Evolutionary conservation across 2,113 vertebrate species (phyloP), one percentile per base, ranked within the genome.

Genomic region (Microcebus griseorufus): DNA sequence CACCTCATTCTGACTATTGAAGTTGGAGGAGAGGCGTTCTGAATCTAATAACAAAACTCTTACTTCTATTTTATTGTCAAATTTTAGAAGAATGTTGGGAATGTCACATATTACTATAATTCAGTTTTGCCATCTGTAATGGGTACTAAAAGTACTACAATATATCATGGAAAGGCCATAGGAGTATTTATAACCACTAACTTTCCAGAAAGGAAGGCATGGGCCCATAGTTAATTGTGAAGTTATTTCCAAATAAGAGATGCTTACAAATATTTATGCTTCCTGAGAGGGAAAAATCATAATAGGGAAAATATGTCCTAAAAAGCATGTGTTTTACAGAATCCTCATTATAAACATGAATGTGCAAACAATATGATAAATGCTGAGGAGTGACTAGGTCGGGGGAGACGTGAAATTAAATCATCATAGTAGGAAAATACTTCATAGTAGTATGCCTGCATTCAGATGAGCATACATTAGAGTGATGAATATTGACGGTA

Each of bases 341-440:
- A 76, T 81, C 67, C 45, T 60, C 25, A 53, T 48, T 76, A 81
- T 79, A 90, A 95, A 95, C 84, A 53, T 12, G 37, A 94, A 92
- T 81, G 39, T 95, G 94, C 58, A 83, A 90, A 85, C 76, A 93
- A 51, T 95, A 92, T 76, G 75, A 87, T 58, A 80, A 88, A 90
- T 95, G 37, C 42, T 88, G n/a, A 73, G 25, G 62, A 67, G 29
- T 22, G 25, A 75, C 42, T 69, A 34, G 73, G 9, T 75, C 76
- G 37, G 42, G 72, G 17, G 42, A 42, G 53, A 81, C 25, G 58
- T 70, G 85, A 93, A 80, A 83, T n/a, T 25, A 89, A 93, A 94
- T 84, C 70, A 84, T n/a, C 48, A 18, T 53, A 37, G 39, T 45
- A 60, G 39, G 39, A 92, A 90, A 76, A 70, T 45, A 45, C 45